Base-by-base conservation (phyloP, 2,888 invertebrate genomes). In the Trilocha varians region DNA sequence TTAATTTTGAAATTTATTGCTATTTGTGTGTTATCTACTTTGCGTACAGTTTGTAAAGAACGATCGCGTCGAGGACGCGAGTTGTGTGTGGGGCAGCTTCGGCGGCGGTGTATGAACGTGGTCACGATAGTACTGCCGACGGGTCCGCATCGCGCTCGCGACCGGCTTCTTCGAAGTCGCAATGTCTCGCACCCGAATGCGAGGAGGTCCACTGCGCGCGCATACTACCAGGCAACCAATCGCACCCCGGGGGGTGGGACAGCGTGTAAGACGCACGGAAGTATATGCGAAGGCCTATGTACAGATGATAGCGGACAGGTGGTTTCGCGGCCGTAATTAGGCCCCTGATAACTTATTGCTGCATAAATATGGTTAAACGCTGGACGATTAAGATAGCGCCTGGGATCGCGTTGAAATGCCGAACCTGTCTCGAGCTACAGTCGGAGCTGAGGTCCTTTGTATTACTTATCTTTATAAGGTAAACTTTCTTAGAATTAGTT, bases 211-310 rank as follows among this genome's bases (percentile, higher is more conserved):
- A 50, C 55, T 84, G 85, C 85, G 85, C 83, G 80, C 85, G 85
- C 85, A 83, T 51, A 48, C 51, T 48, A 57, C 55, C 54, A 64
- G 51, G 52, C 65, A 51, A 68, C 85, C 85, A 84, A 84, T 84
- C 61, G 68, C 71, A 39, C 70, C 51, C 45, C 57, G 72, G 78
- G n/a, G 84, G 85, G 85, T 68, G 82, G 84, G 71, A 55, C 83
- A 78, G 60, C 76, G 75, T 77, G 71, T 82, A 85, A 85, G 85
- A 85, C 82, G 83, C 71, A 75, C 78, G 82, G 78, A 84, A 85
- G 85, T 84, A 84, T 84, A 83, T 85, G 85, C 82, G 79, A 74
- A 84, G 82, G 85, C 85, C 85, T 85, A 85, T 85, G 84, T 85
- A 85, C 85, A 78, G 78, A 71, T 76, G 78, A 78, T 78, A 80